A percentile compares a stretch with the other conserved stretches of the same genome.
phyloP scores from a whole-genome alignment of 1,140 invertebrate species.

The Chironomus tepperi region DNA sequence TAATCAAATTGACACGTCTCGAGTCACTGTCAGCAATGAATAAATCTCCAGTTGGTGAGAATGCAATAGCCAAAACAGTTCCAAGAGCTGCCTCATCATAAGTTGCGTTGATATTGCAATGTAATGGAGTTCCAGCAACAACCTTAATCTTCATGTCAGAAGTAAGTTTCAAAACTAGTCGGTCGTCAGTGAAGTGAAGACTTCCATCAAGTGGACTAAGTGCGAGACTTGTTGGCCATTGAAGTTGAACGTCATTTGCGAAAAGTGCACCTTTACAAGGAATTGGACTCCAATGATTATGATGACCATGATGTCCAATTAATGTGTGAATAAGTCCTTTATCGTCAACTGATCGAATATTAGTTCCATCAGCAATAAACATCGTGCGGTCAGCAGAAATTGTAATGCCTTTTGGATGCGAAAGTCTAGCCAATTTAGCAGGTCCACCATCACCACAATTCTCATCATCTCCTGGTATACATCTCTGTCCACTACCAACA shows the following conservation, averaged over 20 bases:
- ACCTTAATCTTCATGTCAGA: slow-evolving; percentile 83
- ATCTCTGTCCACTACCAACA: slow-evolving; percentile 91
- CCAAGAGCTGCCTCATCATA: slow-evolving; percentile 53
- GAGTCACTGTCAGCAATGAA: slow-evolving; percentile 92
- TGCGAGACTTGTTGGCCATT: slow-evolving; percentile 91
- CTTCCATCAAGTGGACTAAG: slow-evolving; percentile 89
- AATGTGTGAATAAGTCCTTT: slow-evolving; percentile 87
- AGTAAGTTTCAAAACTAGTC: slow-evolving; percentile 84
- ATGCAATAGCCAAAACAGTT: slow-evolving; percentile 73
- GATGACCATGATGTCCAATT: slow-evolving; percentile 84
- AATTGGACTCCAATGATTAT: slow-evolving; percentile 83
- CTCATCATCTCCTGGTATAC: slow-evolving; percentile 81
- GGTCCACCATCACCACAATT: slow-evolving; percentile 90
- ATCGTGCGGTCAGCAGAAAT: slow-evolving; percentile 85
- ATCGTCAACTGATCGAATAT: slow-evolving; percentile 82
- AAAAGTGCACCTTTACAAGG: slow-evolving; percentile 73
- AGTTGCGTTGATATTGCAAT: slow-evolving; percentile 50
- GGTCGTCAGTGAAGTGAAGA: slow-evolving; percentile 90
- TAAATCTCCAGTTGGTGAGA: slow-evolving; percentile 84
- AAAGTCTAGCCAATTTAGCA: slow-evolving; percentile 82
- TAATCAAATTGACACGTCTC: slow-evolving; percentile 77
- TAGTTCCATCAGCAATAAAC: slow-evolving; percentile 91
- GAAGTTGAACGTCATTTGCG: slow-evolving; percentile 73
- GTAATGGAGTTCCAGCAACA: slow-evolving; percentile 81
- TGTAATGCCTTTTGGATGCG: slow-evolving; percentile 93